Percentiles rank a stretch among this genome's conserved stretches.
These are phyloP conservation scores for Poecilia gillii DNA, from an alignment of 2,797 vertebrate species.

Conservation along the genomic window DNA sequence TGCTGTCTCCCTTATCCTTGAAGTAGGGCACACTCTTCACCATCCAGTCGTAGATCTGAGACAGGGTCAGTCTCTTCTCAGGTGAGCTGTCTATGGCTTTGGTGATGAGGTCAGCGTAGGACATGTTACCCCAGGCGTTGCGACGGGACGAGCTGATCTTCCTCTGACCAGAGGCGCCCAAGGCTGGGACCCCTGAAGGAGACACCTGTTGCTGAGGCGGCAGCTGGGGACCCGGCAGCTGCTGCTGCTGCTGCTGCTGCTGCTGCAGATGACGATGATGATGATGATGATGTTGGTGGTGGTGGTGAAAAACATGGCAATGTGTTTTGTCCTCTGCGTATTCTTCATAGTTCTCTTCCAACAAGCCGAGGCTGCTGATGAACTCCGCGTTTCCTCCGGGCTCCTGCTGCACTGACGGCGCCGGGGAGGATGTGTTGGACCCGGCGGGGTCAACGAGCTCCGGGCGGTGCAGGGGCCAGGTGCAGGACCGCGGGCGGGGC, in stretches of 20 bases:
- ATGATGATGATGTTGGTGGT: constrained; percentile 59
- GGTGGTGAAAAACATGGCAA: constrained; percentile 81
- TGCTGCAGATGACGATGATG: constrained; percentile 53
- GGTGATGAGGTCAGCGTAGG: constrained; percentile 97
- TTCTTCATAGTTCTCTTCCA: constrained; percentile 87
- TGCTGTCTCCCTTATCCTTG: constrained; percentile 98
- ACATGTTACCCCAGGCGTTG: constrained; percentile 98
- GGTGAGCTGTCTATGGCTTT: constrained; percentile 96
- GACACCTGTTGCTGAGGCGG: constrained; percentile 83
- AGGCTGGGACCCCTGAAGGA: constrained; percentile 75
- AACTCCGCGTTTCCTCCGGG: constrained; percentile 82
- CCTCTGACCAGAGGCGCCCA: constrained; percentile 82
- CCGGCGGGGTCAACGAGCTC: constrained; percentile 85
- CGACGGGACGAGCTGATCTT: constrained; percentile 95
- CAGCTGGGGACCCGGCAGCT: constrained; percentile 66
- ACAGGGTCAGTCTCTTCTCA: constrained; percentile 94
- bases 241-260: constrained; percentile 63
- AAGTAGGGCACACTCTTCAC: constrained; percentile 97
- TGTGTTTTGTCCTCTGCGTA: constrained; percentile 75
- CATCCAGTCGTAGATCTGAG: constrained; percentile 99
- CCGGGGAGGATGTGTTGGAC: constrained; percentile 90
- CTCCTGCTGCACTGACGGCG: constrained; percentile 83
- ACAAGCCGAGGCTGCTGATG: constrained; percentile 86
- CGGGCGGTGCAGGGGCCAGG: constrained; percentile 94
- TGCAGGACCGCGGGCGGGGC: constrained; percentile 92